phyloP scores from a whole-genome alignment of 2,888 invertebrate species.

The Dione juno region DNA sequence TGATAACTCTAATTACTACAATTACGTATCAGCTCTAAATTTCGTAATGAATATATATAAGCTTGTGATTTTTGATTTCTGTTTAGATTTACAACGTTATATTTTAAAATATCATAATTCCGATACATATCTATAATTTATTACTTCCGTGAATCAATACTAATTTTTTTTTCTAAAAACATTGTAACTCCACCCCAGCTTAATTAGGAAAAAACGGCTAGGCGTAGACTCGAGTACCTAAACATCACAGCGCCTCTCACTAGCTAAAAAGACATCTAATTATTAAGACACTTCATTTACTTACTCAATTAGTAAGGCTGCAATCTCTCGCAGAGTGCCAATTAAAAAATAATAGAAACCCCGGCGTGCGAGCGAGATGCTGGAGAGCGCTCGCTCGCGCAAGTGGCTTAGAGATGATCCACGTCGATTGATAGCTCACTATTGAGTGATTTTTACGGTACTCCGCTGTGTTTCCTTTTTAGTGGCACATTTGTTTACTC shows the following conservation, averaged over 20 bases:
- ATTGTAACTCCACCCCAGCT: slow-evolving; percentile 36
- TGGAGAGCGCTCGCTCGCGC: slow-evolving; percentile 58
- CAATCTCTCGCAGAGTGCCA: slow-evolving; percentile 75
- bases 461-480: slow-evolving; percentile 45
- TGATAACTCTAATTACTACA: slow-evolving; percentile 3
- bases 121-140: not conserved
- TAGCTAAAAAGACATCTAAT: slow-evolving; percentile 74
- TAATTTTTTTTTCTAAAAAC: slow-evolving; percentile 18
- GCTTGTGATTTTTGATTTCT: not conserved
- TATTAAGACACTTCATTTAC: slow-evolving; percentile 81
- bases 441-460: slow-evolving; percentile 52
- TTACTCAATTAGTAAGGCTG: slow-evolving; percentile 79
- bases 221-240: slow-evolving; percentile 48
- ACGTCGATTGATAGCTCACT: slow-evolving; percentile 56
- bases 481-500: slow-evolving; percentile 37
- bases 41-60: not conserved
- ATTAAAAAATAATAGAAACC: slow-evolving; percentile 80
- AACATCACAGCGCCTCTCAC: slow-evolving; percentile 54
- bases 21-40: not conserved
- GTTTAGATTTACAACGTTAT: not conserved
- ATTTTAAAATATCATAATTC: not conserved
- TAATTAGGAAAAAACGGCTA: slow-evolving; percentile 48
- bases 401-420: slow-evolving; percentile 68
- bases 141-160: not conserved
- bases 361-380: slow-evolving; percentile 66